phyloP scores from a whole-genome alignment of 2,113 vertebrate genomes.

The Myiagra hebetior region DNA sequence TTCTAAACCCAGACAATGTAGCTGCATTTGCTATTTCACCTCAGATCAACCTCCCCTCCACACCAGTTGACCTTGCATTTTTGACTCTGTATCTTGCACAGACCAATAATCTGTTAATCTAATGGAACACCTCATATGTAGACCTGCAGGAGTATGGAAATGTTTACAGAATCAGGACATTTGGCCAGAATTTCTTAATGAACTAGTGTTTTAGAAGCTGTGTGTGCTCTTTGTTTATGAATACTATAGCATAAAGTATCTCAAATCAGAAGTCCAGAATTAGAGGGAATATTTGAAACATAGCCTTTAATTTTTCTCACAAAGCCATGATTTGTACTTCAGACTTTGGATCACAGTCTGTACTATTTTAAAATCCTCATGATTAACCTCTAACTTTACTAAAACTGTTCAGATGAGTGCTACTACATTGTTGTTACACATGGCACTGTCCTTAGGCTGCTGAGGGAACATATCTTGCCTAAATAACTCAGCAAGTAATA shows the following conservation, averaged over 20 bases:
- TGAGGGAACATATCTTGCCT: neutral
- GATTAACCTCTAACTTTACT: neutral
- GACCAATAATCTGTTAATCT: neutral
- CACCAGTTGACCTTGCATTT: neutral
- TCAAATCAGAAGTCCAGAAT: neutral
- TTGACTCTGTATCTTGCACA: neutral
- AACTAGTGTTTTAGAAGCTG: neutral
- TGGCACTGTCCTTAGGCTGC: neutral
- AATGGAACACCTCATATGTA: neutral
- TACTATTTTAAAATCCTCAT: neutral
- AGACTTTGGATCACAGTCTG: neutral
- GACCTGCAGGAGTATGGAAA: neutral
- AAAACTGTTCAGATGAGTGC: neutral
- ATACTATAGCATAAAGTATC: neutral
- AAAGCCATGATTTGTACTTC: neutral
- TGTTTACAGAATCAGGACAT: neutral
- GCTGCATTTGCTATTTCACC: neutral
- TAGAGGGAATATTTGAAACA: neutral
- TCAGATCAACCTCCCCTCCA: neutral
- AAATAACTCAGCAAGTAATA: neutral
- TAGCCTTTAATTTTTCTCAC: neutral
- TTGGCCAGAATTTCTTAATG: neutral
- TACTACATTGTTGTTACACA: neutral
- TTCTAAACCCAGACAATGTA: neutral
- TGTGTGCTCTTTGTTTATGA: neutral